Conservation (phyloP, 2,113 vertebrate genomes). For the Apteryx mantelli region DNA sequence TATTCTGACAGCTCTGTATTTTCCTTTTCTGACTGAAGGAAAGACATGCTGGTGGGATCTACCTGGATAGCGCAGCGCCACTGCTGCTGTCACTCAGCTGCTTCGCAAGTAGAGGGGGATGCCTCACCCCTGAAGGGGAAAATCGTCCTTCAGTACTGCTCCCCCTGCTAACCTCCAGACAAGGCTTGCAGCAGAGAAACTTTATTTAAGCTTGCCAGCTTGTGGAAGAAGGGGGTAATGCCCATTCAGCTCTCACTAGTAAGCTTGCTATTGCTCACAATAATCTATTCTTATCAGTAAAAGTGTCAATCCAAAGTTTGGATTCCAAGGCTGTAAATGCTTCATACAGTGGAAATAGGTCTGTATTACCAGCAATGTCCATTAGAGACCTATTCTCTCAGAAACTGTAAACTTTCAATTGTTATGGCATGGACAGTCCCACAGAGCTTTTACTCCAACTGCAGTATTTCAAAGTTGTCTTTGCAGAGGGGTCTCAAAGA, state of each 20-base stretch:
- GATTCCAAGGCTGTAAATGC: background rate
- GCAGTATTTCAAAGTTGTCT: background rate
- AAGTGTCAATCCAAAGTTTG: background rate
- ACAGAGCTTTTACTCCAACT: background rate
- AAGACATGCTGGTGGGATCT: background rate
- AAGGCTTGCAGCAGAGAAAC: background rate
- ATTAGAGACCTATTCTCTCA: background rate
- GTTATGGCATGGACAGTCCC: background rate
- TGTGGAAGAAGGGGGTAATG: background rate
- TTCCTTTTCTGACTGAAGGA: background rate
- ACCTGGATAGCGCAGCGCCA: background rate
- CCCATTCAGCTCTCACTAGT: rapidly evolving
- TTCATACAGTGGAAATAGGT: background rate
- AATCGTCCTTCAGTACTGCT: background rate
- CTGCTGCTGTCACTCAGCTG: background rate
- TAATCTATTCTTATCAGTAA: background rate
- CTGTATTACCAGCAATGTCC: background rate
- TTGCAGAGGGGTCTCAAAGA: background rate
- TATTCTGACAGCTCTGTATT: background rate
- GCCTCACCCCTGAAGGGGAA: background rate
- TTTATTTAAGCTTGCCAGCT: background rate
- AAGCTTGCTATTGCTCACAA: background rate
- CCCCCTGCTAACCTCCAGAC: background rate
- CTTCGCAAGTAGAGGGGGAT: background rate
- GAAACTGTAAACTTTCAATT: background rate